Percentiles rank a stretch among this genome's conserved stretches.
These are phyloP conservation scores for Thymelicus lineola DNA, from an alignment of 2,888 invertebrate species.

Conservation along the genomic window DNA sequence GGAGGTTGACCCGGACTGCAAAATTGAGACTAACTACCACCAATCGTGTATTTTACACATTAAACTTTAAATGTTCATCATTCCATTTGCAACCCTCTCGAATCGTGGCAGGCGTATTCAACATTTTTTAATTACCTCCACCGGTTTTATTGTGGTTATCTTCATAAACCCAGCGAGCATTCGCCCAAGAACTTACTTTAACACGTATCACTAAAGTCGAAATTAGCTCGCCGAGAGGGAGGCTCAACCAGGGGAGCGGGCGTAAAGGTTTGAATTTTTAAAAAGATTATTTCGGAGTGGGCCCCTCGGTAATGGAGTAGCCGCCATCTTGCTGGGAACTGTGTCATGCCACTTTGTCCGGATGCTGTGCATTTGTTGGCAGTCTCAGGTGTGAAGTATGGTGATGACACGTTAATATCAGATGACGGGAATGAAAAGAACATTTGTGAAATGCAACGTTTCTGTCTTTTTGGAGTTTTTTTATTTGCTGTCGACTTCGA, in stretches of 20 bases:
- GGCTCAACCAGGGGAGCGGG: slow-evolving; percentile 53
- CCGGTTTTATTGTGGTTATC: slow-evolving; percentile 60
- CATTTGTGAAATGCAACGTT: slow-evolving; percentile 10
- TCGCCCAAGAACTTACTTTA: slow-evolving; percentile 46
- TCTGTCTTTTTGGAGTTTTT: neutral
- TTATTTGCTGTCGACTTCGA: neutral
- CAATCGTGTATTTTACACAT: neutral
- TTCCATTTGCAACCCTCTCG: slow-evolving; percentile 24
- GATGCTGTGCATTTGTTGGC: slow-evolving; percentile 25
- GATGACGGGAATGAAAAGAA: slow-evolving; percentile 23
- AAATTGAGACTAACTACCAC: too few relatives aligned
- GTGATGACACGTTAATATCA: slow-evolving; percentile 34
- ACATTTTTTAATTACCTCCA: slow-evolving; percentile 63
- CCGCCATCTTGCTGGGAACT: slow-evolving; percentile 51
- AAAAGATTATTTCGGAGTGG: slow-evolving; percentile 75
- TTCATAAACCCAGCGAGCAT: slow-evolving; percentile 43
- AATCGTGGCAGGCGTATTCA: slow-evolving; percentile 39
- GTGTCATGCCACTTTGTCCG: slow-evolving; percentile 53
- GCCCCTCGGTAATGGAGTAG: slow-evolving; percentile 62
- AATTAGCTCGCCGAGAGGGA: slow-evolving; percentile 51
- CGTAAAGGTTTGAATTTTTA: slow-evolving; percentile 73
- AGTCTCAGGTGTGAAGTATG: slow-evolving; percentile 37
- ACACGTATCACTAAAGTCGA: slow-evolving; percentile 40
- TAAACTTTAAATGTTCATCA: neutral
- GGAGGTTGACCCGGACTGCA: too few relatives aligned